Conservation (phyloP, 2,888 invertebrate species). For the Cryptus armator region DNA sequence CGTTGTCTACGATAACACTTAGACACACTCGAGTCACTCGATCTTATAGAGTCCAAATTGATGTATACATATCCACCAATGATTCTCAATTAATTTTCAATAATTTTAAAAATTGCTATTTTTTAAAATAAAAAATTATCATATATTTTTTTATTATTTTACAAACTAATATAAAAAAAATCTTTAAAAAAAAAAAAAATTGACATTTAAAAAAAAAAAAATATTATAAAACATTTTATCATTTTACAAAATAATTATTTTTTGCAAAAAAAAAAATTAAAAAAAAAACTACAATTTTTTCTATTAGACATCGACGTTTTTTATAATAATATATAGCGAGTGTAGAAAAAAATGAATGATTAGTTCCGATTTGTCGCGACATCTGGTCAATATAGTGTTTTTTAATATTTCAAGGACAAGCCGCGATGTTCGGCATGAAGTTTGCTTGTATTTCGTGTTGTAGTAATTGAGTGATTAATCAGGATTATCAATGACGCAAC, state of each 20-base stretch:
- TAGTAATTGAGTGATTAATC: constrained; percentile 20
- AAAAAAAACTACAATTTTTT: no score
- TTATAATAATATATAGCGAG: no score
- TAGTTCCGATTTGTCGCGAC: not conserved
- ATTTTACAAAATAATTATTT: not conserved
- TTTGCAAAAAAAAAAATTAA: no score
- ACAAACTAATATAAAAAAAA: not conserved
- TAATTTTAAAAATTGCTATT: not conserved
- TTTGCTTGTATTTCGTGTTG: not conserved
- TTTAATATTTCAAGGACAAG: not conserved
- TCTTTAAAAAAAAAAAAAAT: no score
- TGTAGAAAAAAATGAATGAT: not conserved
- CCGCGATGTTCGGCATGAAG: not conserved
- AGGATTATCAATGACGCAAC: not conserved
- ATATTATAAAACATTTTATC: not conserved
- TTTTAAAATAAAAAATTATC: not conserved
- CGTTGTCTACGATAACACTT: not conserved
- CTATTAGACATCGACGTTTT: no score
- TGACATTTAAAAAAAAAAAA: no score
- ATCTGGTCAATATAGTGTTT: not conserved
- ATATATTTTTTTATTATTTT: not conserved
- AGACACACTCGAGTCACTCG: not conserved
- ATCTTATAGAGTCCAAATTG: not conserved
- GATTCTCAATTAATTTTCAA: not conserved
- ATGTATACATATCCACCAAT: not conserved